These are phyloP conservation scores for Anarhynchus alexandrinus DNA, from an alignment of 2,113 vertebrate species.

Conservation along the genomic window DNA sequence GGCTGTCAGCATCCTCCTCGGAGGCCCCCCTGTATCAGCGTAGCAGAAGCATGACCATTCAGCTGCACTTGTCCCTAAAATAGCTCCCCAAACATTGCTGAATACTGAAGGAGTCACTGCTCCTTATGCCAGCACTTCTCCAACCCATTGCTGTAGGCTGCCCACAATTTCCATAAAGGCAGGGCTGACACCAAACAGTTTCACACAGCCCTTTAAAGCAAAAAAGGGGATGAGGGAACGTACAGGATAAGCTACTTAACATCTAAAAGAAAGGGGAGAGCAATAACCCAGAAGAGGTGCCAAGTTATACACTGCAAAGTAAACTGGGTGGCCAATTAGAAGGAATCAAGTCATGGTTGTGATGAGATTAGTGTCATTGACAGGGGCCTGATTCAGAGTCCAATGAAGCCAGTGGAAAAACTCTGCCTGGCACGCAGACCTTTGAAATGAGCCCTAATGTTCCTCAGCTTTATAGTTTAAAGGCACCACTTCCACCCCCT, in stretches of 20 bases:
- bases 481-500: neutral
- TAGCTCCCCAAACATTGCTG: neutral
- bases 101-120: neutral
- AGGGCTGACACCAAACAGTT: neutral
- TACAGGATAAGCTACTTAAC: slow-evolving; percentile 27
- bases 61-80: neutral
- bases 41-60: neutral
- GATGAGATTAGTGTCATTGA: slow-evolving; percentile 52
- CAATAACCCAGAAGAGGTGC: neutral
- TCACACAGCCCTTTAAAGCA: neutral
- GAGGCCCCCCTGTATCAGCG: neutral
- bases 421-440: neutral
- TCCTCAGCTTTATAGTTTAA: neutral
- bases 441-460: neutral
- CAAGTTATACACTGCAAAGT: neutral
- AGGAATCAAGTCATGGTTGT: slow-evolving; percentile 13
- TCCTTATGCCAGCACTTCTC: neutral
- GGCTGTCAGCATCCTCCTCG: neutral
- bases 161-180: neutral
- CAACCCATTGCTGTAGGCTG: neutral
- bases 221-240: neutral
- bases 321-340: slow-evolving; percentile 54
- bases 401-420: neutral
- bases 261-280: neutral
- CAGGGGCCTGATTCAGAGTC: neutral